Evolutionary conservation across 1,140 invertebrate species (phyloP).

Genomic region (Conus betulinus): DNA sequence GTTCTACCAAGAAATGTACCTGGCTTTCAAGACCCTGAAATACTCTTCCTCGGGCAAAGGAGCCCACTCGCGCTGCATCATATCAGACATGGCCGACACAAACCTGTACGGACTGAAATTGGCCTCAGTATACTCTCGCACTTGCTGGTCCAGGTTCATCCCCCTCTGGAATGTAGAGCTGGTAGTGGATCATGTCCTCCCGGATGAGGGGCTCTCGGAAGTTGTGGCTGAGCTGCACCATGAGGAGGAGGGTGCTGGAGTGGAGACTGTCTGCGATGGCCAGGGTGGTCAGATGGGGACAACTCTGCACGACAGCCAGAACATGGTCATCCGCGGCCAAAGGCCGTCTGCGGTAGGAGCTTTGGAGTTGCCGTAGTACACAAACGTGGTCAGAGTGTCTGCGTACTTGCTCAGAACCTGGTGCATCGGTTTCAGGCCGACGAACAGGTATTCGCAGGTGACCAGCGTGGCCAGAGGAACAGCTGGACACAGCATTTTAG

Average conservation of each 20-base stretch:
- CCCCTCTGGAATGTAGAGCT: background rate
- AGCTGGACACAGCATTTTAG: background rate
- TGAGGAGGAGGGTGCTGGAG: conserved; percentile 24
- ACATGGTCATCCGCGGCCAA: too few relatives aligned
- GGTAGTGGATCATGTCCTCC: conserved; percentile 16
- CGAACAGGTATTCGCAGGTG: background rate
- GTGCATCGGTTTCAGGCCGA: background rate
- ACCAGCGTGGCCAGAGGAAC: conserved; percentile 6
- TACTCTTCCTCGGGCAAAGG: conserved; percentile 6
- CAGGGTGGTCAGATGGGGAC: background rate
- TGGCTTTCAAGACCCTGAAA: background rate
- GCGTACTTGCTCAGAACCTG: background rate
- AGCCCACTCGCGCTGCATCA: background rate
- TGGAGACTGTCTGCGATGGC: background rate
- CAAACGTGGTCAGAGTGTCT: background rate
- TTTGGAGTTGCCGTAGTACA: background rate
- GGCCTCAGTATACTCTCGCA: background rate
- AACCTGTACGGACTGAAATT: background rate
- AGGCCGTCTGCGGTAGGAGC: too few relatives aligned
- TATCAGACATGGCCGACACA: background rate
- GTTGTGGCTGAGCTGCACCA: conserved; percentile 15
- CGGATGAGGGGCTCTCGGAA: background rate
- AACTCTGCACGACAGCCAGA: background rate
- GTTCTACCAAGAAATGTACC: background rate
- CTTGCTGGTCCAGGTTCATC: background rate